Evolutionary conservation across 35 echinoderm and acorn worm species (phyloP).

Genomic region (Heliocidaris erythrogramma): DNA sequence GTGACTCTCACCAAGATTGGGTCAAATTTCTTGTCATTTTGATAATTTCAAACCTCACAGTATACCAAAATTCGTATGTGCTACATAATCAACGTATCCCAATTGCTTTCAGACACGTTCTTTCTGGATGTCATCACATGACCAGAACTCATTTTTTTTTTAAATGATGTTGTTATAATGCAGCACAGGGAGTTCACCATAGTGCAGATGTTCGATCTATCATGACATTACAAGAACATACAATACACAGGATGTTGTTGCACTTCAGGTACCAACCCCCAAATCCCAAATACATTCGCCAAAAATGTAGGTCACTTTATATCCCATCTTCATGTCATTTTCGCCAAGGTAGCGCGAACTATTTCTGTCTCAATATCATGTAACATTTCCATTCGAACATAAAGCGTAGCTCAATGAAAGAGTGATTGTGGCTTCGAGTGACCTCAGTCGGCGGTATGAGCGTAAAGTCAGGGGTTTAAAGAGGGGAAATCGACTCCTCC

Average conservation of each 20-base stretch:
- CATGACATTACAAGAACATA: neutral
- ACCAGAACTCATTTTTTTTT: no score
- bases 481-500: neutral
- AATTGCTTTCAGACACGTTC: no score
- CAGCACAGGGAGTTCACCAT: no score
- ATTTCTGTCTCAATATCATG: neutral
- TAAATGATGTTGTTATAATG: no score
- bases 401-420: neutral
- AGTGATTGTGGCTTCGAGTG: neutral
- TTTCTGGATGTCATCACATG: no score
- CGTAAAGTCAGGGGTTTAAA: neutral
- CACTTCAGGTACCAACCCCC: neutral
- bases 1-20: no score
- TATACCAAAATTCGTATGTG: no score
- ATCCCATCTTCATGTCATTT: neutral
- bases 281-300: neutral
- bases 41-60: no score
- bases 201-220: no score
- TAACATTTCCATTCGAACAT: neutral
- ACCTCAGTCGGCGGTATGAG: neutral
- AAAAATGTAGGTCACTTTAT: constrained; percentile 8
- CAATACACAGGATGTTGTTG: neutral
- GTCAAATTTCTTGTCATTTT: no score
- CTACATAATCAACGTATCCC: no score
- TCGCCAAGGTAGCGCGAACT: neutral